These are phyloP conservation scores for Coracias cyanogaster DNA, from an alignment of 2,797 vertebrate genomes.

Conservation along the genomic window DNA sequence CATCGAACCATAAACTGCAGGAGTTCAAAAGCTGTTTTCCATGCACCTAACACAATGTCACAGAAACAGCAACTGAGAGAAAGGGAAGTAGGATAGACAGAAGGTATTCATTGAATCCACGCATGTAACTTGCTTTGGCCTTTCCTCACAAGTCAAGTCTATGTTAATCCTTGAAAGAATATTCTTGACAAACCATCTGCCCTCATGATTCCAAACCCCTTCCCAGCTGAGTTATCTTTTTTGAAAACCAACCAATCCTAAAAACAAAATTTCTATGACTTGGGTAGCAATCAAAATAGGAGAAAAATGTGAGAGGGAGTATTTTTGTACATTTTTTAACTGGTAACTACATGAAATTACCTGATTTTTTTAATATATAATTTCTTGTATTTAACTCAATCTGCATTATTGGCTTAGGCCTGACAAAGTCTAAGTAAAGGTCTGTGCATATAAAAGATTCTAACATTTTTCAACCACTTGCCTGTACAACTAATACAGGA, in stretches of 20 bases:
- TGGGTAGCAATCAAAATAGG: neutral
- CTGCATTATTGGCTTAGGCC: neutral
- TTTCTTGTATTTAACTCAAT: neutral
- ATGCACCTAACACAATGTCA: neutral
- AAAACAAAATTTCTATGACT: neutral
- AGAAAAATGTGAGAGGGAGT: neutral
- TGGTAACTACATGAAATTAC: neutral
- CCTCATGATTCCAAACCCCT: neutral
- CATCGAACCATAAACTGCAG: neutral
- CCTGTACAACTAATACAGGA: neutral
- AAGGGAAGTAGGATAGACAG: neutral
- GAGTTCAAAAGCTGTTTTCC: neutral
- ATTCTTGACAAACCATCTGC: neutral
- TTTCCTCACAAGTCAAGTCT: neutral
- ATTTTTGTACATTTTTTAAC: neutral
- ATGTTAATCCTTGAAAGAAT: neutral
- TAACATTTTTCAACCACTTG: neutral
- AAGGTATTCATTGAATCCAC: neutral
- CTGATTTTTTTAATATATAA: neutral
- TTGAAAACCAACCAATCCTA: neutral
- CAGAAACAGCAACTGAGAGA: neutral
- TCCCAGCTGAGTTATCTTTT: neutral
- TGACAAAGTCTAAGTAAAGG: neutral
- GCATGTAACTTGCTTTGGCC: neutral
- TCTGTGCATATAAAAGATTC: neutral